Evolutionary conservation across 2,888 invertebrate genomes (phyloP).

Genomic region (Rhyacophila evoluta): DNA sequence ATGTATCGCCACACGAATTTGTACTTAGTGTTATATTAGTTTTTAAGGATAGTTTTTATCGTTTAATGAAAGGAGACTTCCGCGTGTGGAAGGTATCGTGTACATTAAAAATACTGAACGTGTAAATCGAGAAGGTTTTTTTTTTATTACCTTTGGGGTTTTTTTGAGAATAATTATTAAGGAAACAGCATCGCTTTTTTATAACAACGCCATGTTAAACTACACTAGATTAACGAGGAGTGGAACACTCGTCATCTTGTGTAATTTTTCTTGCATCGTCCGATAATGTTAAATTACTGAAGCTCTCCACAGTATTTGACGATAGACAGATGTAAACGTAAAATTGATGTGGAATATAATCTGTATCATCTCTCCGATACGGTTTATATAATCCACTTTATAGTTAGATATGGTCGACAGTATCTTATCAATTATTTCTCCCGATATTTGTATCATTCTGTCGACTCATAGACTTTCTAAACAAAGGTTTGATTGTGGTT

Average conservation of each 20-base stretch:
- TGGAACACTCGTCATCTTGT: constrained; percentile 45
- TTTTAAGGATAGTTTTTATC: constrained; percentile 41
- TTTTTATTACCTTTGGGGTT: constrained; percentile 6
- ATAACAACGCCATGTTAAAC: constrained; percentile 27
- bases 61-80: not conserved
- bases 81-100: constrained; percentile 6
- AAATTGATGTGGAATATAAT: not conserved
- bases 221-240: constrained; percentile 30
- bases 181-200: constrained; percentile 26
- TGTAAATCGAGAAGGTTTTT: constrained; percentile 17
- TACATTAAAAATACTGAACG: constrained; percentile 35
- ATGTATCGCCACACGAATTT: constrained; percentile 48
- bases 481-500: not conserved
- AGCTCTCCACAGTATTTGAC: not conserved
- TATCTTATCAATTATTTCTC: not conserved
- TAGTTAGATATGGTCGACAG: not conserved
- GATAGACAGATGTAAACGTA: not conserved
- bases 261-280: not conserved
- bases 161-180: constrained; percentile 12
- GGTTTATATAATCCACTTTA: not conserved
- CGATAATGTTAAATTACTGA: not conserved
- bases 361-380: not conserved
- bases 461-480: not conserved
- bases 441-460: not conserved
- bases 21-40: constrained; percentile 51